These are phyloP conservation scores for Tolypeutes matacus DNA, from an alignment of 2,797 vertebrate species.

Conservation along the genomic window DNA sequence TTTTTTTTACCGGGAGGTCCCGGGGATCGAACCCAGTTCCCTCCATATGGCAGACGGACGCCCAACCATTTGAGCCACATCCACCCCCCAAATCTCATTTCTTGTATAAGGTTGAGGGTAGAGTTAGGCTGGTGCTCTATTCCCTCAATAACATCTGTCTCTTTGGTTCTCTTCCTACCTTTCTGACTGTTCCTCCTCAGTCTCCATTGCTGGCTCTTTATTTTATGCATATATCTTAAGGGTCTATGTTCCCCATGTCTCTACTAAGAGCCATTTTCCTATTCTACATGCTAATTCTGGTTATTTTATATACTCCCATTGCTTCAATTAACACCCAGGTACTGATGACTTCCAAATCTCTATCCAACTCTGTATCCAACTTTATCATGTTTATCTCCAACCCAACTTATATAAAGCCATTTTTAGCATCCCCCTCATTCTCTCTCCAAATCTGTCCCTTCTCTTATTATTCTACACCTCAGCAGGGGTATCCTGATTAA, in stretches of 20 bases:
- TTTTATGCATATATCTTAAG: neutral
- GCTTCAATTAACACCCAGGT: neutral
- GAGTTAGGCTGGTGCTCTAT: neutral
- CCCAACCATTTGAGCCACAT: too few relatives aligned
- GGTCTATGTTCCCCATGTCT: neutral
- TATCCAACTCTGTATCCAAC: neutral
- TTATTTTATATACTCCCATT: neutral
- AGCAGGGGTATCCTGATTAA: neutral
- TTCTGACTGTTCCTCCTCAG: neutral
- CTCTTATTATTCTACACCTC: neutral
- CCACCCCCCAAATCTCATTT: neutral
- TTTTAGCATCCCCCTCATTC: neutral
- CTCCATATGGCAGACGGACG: too few relatives aligned
- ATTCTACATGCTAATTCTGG: neutral
- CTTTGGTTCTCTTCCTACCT: neutral
- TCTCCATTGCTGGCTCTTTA: neutral
- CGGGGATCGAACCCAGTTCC: too few relatives aligned
- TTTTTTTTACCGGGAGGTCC: too few relatives aligned
- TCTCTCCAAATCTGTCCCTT: neutral
- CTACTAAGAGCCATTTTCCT: neutral
- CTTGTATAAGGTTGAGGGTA: neutral
- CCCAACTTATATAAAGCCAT: neutral
- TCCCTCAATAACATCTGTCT: neutral
- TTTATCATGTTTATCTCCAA: neutral
- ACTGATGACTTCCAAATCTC: neutral